Evolutionary conservation across 2,797 vertebrate genomes (phyloP), one percentile per base, ranked within the genome.

Genomic region (Gobio occitaniae): DNA sequence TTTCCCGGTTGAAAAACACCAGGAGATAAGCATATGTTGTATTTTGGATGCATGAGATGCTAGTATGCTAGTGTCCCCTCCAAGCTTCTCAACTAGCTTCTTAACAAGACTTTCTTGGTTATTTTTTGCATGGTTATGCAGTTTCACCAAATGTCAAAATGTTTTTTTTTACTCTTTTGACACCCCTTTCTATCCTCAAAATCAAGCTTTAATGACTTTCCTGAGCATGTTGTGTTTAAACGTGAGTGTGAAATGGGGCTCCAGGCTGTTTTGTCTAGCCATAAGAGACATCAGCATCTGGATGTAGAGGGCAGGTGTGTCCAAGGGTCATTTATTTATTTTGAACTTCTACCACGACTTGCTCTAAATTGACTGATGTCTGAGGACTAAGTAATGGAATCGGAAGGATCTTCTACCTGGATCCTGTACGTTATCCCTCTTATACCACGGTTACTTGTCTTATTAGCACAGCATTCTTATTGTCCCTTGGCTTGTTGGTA

Each of bases 11-110:
- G 61, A 48, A 52, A 68, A 79, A 52, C 44, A 68, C 91, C 89
- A 92, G 92, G 92, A 93, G 93, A 93, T 90, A 91, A 94, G 92
- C 91, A 89, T 87, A 91, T 86, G 89, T 63, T 80, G 36, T 61
- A 48, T 52, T 79, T 69, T 59, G 48, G 86, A 89, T 91, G 89
- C 29, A 80, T 66, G 25, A 63, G 25, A 65, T 29, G 0, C 44
- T 78, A 65, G 59, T 59, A 61, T 79, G 61, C 16, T 50, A 66
- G 59, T 48, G 16, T 79, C n/a, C 59, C 41, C n/a, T 48, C 71
- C 29, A 50, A 25, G 38, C 56, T 63, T 59, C 54, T 44, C 19
- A 9, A 63, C 11, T 79, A 50, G 77, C 61, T 66, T 44, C 56
- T 61, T 21, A 44, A 47, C 9, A 25, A 78, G 36, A 25, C 6